phyloP scores from a whole-genome alignment of 2,113 vertebrate species.

The Stigmatopora nigra region DNA sequence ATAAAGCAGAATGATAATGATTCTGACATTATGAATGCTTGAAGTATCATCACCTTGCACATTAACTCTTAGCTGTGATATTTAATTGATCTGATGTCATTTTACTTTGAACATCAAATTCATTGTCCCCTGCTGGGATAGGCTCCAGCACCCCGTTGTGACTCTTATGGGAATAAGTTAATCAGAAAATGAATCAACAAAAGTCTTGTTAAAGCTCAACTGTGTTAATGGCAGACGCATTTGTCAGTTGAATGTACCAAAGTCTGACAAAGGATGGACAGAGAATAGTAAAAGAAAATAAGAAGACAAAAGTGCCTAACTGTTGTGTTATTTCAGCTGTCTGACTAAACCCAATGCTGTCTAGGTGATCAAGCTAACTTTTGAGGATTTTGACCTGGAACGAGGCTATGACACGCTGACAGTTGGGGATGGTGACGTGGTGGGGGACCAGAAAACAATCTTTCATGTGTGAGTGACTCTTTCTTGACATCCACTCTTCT shows the following conservation, averaged over 20 bases:
- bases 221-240: not conserved
- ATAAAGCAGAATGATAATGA: too few species aligned
- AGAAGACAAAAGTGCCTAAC: constrained; percentile 35
- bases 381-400: constrained; percentile 97
- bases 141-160: too few species aligned
- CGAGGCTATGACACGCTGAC: constrained; percentile 97
- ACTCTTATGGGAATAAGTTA: not conserved
- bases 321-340: constrained; percentile 18
- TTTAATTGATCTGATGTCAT: too few species aligned
- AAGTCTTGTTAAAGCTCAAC: not conserved
- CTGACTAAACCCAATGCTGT: constrained; percentile 31
- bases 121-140: too few species aligned
- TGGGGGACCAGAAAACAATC: constrained; percentile 92
- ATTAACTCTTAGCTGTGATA: too few species aligned
- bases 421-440: constrained; percentile 86
- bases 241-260: not conserved
- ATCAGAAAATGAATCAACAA: not conserved
- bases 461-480: constrained; percentile 90
- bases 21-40: too few species aligned
- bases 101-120: too few species aligned
- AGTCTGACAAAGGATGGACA: constrained; percentile 1
- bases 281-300: constrained; percentile 17
- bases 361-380: constrained; percentile 96
- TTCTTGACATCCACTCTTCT: constrained; percentile 11
- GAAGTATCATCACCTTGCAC: too few species aligned